These are phyloP conservation scores for Peucedramus taeniatus DNA, from an alignment of 2,113 vertebrate species.

Conservation along the genomic window DNA sequence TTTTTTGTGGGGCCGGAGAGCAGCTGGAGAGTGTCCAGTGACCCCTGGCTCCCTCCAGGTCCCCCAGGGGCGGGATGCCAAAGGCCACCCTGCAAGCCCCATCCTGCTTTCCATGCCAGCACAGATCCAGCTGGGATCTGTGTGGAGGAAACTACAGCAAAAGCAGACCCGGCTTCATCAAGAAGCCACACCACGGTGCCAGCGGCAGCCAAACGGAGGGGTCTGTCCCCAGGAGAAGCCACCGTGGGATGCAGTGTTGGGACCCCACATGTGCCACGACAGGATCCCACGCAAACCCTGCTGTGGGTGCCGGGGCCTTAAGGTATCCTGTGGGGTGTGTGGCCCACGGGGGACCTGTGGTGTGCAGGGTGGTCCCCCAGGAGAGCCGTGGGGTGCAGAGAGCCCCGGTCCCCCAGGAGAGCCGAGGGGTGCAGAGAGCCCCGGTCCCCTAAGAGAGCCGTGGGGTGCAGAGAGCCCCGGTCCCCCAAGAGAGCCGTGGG, in stretches of 20 bases:
- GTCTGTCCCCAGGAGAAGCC: background rate
- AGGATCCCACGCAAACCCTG: fast-evolving
- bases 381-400: fast-evolving
- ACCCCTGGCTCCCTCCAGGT: fast-evolving
- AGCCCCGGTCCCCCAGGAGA: fast-evolving
- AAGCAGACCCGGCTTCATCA: background rate
- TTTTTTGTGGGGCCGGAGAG: background rate
- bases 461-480: fast-evolving
- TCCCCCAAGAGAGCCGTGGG: fast-evolving
- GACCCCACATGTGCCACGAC: no score
- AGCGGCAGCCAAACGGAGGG: fast-evolving
- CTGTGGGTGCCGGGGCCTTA: background rate
- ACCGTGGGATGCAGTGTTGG: fast-evolving
- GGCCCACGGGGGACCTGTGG: fast-evolving
- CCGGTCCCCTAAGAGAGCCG: fast-evolving
- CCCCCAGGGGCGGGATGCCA: background rate
- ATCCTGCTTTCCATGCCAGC: background rate
- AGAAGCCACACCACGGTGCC: background rate
- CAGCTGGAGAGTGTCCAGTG: background rate
- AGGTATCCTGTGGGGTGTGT: fast-evolving
- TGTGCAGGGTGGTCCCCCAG: background rate
- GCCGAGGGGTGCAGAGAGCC: no score
- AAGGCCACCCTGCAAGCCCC: background rate
- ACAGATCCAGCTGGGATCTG: background rate
- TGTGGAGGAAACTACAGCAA: background rate